These are phyloP conservation scores for Drosophila ezoana DNA, from an alignment of 2,888 invertebrate genomes.

Conservation along the genomic window DNA sequence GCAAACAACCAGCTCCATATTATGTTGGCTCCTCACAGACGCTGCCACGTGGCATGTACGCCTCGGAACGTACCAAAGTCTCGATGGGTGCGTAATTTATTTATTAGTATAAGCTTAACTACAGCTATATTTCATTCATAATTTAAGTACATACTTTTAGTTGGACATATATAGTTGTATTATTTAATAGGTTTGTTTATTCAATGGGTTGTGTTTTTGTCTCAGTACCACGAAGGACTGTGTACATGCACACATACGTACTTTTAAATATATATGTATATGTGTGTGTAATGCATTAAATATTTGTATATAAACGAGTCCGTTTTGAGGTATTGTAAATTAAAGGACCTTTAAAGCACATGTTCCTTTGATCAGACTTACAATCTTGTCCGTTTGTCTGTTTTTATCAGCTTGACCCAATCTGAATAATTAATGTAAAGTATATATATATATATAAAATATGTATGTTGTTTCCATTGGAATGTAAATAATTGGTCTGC, in stretches of 20 bases:
- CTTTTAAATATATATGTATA: neutral
- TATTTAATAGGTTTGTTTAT: conserved; percentile 7
- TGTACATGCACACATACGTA: conserved; percentile 1
- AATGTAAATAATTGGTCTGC: neutral
- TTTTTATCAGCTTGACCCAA: neutral
- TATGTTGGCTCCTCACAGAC: conserved; percentile 85
- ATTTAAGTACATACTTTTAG: conserved; percentile 3
- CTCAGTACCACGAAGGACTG: neutral
- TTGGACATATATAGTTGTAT: neutral
- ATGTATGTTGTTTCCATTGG: neutral
- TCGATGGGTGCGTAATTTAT: conserved; percentile 82
- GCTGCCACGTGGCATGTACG: conserved; percentile 86
- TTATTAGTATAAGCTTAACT: neutral
- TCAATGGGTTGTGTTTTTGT: conserved; percentile 1
- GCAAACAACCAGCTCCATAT: conserved; percentile 84
- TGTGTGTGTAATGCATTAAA: neutral
- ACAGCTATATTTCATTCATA: neutral
- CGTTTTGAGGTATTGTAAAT: neutral
- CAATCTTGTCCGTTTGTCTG: neutral
- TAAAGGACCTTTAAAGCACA: neutral
- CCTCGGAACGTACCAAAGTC: conserved; percentile 84
- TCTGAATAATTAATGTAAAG: neutral
- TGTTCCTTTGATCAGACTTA: neutral
- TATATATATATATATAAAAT: neutral
- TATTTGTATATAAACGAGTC: neutral